A percentile compares a stretch with the other conserved stretches of the same genome.
phyloP scores from a whole-genome alignment of 2,888 invertebrate genomes.

The Atethmia centrago region DNA sequence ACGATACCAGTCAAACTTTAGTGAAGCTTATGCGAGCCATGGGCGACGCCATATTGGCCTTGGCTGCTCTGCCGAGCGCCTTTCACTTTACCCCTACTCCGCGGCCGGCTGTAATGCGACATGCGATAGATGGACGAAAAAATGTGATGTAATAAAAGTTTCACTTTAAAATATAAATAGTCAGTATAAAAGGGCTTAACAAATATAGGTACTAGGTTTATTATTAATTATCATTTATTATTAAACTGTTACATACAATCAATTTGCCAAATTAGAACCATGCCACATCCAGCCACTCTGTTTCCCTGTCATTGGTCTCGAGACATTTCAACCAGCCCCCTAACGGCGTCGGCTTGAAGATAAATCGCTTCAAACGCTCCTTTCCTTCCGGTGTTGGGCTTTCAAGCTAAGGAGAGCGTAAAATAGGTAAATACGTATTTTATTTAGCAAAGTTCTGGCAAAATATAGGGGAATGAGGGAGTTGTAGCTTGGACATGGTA shows the following conservation, averaged over 20 bases:
- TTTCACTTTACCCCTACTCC: too few species aligned
- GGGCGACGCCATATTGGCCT: too few species aligned
- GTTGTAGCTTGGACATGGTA: constrained; percentile 17
- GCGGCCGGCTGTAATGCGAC: too few species aligned
- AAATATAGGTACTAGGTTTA: not conserved
- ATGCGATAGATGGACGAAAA: too few species aligned
- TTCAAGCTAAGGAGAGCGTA: constrained; percentile 77
- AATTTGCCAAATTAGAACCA: not conserved
- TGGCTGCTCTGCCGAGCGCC: too few species aligned
- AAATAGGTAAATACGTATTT: constrained; percentile 79
- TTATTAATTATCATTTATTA: not conserved
- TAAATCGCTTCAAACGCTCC: constrained; percentile 77
- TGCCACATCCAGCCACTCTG: constrained; percentile 39
- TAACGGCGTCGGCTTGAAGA: constrained; percentile 76
- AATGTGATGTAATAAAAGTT: too few species aligned
- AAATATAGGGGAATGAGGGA: constrained; percentile 46
- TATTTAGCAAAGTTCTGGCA: constrained; percentile 73
- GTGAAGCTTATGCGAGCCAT: too few species aligned
- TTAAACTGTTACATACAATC: not conserved
- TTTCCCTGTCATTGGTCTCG: constrained; percentile 47
- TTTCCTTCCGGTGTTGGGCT: constrained; percentile 74
- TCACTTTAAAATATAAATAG: too few species aligned
- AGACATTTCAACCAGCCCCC: constrained; percentile 68
- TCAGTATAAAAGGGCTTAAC: not conserved
- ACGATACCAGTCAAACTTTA: too few species aligned